These are phyloP conservation scores for Ptyas mucosa DNA, from an alignment of 2,113 vertebrate species.

Conservation along the genomic window DNA sequence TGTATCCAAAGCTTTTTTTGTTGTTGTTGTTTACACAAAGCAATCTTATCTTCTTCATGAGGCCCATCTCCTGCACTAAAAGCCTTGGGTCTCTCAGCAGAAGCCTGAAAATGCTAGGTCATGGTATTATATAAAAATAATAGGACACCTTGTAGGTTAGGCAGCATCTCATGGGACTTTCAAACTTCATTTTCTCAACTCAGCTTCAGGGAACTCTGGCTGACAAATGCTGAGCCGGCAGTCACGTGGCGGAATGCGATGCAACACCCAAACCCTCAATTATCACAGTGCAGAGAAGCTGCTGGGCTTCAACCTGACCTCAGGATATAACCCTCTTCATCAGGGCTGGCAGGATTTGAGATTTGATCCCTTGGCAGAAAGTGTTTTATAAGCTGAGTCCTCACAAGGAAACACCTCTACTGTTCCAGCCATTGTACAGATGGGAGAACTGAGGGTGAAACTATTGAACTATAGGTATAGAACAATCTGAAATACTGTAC, in stretches of 20 bases:
- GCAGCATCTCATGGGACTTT: constrained; percentile 11
- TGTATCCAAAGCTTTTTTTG: background rate
- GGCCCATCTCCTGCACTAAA: background rate
- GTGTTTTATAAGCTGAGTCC: background rate
- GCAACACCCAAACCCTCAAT: background rate
- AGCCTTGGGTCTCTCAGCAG: background rate
- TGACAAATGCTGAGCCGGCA: constrained; percentile 17
- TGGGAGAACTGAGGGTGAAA: background rate
- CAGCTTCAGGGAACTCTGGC: constrained; percentile 12
- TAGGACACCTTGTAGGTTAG: constrained; percentile 18
- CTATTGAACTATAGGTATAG: background rate
- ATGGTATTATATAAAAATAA: constrained; percentile 16
- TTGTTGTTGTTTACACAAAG: background rate
- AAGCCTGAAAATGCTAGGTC: background rate
- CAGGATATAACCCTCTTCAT: background rate
- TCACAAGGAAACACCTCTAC: background rate
- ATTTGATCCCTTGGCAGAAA: background rate
- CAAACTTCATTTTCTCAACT: background rate
- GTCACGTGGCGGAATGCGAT: background rate
- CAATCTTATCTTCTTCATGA: background rate
- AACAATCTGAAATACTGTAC: background rate
- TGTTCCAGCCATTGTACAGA: background rate
- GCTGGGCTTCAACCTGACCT: background rate
- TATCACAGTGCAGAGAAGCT: background rate
- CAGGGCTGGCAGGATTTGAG: background rate